Conservation (phyloP, 2,888 invertebrate genomes). For the Caenorhabditis parvicauda region DNA sequence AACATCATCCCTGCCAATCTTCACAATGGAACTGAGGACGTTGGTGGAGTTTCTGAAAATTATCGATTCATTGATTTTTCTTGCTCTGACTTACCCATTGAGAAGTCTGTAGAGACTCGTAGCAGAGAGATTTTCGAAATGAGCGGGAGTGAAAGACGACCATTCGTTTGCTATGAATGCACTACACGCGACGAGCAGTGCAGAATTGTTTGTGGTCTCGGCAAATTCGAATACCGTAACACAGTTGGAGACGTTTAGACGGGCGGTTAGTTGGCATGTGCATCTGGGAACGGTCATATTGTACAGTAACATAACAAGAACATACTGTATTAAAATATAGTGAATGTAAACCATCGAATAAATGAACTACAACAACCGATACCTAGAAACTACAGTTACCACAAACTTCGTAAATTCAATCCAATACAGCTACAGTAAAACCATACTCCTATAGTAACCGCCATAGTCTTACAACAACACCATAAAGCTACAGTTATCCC, state of each 20-base stretch:
- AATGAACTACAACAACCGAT: too few species aligned
- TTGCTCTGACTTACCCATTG: too few species aligned
- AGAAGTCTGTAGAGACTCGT: too few species aligned
- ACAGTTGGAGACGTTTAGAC: conserved; percentile 79
- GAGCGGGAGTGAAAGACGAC: conserved; percentile 76
- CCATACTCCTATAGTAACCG: too few species aligned
- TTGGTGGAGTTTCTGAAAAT: conserved; percentile 73
- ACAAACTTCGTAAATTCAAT: too few species aligned
- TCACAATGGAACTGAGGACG: conserved; percentile 84
- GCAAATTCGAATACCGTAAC: conserved; percentile 87
- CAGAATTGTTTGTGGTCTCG: conserved; percentile 80
- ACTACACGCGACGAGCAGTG: conserved; percentile 82
- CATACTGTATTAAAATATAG: too few species aligned
- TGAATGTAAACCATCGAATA: too few species aligned
- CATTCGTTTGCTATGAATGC: conserved; percentile 88
- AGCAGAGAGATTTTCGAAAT: conserved; percentile 90
- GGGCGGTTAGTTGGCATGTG: conserved; percentile 82
- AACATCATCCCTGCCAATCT: conserved; percentile 85
- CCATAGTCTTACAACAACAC: too few species aligned
- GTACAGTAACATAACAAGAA: too few species aligned
- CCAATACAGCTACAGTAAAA: too few species aligned
- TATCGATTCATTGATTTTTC: conserved; percentile 86
- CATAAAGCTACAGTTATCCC: too few species aligned
- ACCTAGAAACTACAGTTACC: too few species aligned
- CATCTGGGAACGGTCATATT: conserved; percentile 75